Conservation (phyloP, 37 sponge, comb jelly and placozoan genomes). For the Agelas oroides region DNA sequence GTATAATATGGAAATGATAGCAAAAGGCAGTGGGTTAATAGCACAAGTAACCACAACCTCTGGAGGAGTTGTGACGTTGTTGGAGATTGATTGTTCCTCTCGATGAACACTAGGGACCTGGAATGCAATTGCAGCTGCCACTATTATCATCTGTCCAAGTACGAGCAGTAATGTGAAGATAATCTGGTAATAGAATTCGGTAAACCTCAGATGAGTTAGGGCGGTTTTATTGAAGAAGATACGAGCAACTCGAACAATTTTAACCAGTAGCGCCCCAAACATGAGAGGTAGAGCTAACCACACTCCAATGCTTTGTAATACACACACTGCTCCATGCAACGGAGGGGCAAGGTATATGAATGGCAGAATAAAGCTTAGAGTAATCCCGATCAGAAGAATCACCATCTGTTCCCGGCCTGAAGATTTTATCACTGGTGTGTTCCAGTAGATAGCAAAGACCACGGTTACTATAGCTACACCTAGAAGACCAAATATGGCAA, state of each 20-base stretch:
- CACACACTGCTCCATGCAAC: conserved; percentile 22
- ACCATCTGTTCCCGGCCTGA: conserved; percentile 64
- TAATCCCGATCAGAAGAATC: conserved; percentile 44
- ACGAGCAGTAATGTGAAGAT: conserved; percentile 56
- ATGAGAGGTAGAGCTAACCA: conserved; percentile 61
- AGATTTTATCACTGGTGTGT: conserved; percentile 54
- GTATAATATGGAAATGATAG: conserved; percentile 29
- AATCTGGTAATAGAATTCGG: conserved; percentile 41
- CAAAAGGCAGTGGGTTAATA: conserved; percentile 7
- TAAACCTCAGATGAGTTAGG: conserved; percentile 18
- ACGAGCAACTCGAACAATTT: conserved; percentile 66
- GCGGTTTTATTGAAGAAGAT: conserved; percentile 30
- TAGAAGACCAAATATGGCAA: conserved; percentile 25
- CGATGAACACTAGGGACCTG: not conserved
- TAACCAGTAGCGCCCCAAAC: conserved; percentile 68
- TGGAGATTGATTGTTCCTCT: no score
- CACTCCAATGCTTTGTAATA: conserved; percentile 40
- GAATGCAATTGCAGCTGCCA: conserved; percentile 13
- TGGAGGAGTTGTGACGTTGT: not conserved
- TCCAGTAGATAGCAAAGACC: conserved; percentile 32
- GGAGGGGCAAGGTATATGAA: conserved; percentile 35
- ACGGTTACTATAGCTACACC: not conserved
- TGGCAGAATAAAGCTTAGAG: conserved; percentile 28
- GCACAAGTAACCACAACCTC: conserved; percentile 34
- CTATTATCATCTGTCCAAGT: conserved; percentile 41